phyloP scores from a whole-genome alignment of 2,888 invertebrate genomes.

The Drosophila mimica region DNA sequence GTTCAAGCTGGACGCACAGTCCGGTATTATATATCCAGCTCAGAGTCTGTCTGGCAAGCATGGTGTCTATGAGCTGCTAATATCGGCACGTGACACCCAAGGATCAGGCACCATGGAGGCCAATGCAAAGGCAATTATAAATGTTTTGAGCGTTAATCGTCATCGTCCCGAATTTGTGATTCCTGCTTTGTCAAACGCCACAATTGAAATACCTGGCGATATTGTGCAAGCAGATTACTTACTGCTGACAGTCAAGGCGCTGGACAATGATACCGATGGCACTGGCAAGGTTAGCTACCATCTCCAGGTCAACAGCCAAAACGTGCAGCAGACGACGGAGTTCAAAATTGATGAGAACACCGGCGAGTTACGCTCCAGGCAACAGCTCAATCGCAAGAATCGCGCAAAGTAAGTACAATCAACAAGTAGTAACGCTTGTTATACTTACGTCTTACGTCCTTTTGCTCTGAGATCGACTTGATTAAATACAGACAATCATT shows the following conservation, averaged over 20 bases:
- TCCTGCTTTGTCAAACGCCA: slow-evolving; percentile 91
- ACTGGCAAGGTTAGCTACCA: slow-evolving; percentile 94
- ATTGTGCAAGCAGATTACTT: slow-evolving; percentile 91
- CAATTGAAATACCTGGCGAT: slow-evolving; percentile 93
- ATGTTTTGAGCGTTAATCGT: slow-evolving; percentile 92
- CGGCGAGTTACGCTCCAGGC: slow-evolving; percentile 93
- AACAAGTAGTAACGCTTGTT: not conserved
- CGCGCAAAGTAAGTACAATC: slow-evolving; percentile 85
- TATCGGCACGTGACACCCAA: slow-evolving; percentile 91
- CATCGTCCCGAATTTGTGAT: slow-evolving; percentile 92
- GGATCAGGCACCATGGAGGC: slow-evolving; percentile 89
- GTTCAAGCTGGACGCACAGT: slow-evolving; percentile 90
- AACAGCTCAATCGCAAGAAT: slow-evolving; percentile 91
- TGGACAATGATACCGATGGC: slow-evolving; percentile 92
- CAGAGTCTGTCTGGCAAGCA: slow-evolving; percentile 89
- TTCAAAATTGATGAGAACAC: slow-evolving; percentile 92
- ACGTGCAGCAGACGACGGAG: slow-evolving; percentile 92
- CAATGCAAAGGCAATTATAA: slow-evolving; percentile 90
- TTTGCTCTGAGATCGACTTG: not conserved
- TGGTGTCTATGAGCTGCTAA: slow-evolving; percentile 87
- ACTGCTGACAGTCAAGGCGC: slow-evolving; percentile 92
- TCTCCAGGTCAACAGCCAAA: slow-evolving; percentile 90
- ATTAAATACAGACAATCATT: not conserved
- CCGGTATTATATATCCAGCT: slow-evolving; percentile 93
- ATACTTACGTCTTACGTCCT: not conserved